phyloP scores from a whole-genome alignment of 2,113 vertebrate genomes.

The Tychaedon coryphoeus region DNA sequence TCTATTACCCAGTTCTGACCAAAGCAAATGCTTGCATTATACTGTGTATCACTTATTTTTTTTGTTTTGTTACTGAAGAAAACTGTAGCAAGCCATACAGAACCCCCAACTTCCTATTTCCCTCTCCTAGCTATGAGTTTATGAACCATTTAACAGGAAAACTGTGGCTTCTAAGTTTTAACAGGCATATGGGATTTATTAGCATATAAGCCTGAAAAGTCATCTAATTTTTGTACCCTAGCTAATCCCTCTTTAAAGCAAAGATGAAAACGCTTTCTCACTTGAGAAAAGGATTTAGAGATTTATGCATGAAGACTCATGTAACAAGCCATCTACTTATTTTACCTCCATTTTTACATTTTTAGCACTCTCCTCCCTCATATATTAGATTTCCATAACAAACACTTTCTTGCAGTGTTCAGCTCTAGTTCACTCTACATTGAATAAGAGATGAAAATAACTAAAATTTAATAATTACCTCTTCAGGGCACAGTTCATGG shows the following conservation, averaged over 20 bases:
- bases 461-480: conserved; percentile 77
- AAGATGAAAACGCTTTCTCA: not conserved
- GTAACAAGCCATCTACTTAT: not conserved
- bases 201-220: not conserved
- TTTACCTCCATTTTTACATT: not conserved
- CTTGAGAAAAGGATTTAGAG: not conserved
- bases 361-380: not conserved
- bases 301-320: not conserved
- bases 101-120: not conserved
- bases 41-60: not conserved
- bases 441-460: not conserved
- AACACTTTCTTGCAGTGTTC: not conserved
- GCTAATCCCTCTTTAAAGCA: not conserved
- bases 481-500: conserved; percentile 96
- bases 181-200: not conserved
- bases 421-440: not conserved
- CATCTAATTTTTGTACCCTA: not conserved
- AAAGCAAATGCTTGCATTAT: not conserved
- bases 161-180: not conserved
- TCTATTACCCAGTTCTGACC: not conserved
- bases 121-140: not conserved
- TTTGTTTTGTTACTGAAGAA: not conserved
- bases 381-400: not conserved
- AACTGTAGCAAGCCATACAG: not conserved
- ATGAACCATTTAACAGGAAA: not conserved